Percentiles rank a stretch among this genome's conserved stretches.
Conservation (phyloP, 2,797 vertebrate species). For the Etheostoma perlongum region DNA sequence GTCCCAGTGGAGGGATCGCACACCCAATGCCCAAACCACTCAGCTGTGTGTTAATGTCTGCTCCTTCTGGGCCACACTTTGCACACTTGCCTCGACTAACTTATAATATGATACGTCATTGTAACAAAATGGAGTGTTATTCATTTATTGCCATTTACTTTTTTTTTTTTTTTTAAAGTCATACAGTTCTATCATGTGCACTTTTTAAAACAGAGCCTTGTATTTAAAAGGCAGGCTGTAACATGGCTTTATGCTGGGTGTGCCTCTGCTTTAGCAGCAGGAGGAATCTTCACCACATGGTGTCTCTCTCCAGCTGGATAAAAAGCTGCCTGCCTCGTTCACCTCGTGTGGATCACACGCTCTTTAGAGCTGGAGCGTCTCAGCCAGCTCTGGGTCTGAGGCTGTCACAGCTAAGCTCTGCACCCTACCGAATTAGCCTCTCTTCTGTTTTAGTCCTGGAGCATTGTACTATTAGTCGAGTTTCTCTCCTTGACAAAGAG, state of each 20-base stretch:
- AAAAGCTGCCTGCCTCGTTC: constrained; percentile 69
- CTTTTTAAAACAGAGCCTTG: constrained; percentile 4
- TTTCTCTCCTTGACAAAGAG: constrained; percentile 61
- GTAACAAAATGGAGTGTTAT: constrained; percentile 44
- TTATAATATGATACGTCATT: constrained; percentile 52
- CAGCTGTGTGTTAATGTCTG: constrained; percentile 72
- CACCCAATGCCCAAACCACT: constrained; percentile 68
- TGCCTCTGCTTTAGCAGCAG: constrained; percentile 69
- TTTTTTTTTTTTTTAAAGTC: background rate
- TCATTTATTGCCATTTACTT: constrained; percentile 20
- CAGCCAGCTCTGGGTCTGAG: constrained; percentile 62
- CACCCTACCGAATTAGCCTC: constrained; percentile 67
- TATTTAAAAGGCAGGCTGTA: constrained; percentile 25
- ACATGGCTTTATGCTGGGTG: constrained; percentile 39
- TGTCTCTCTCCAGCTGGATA: constrained; percentile 89
- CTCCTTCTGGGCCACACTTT: constrained; percentile 63
- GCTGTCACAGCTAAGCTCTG: constrained; percentile 63
- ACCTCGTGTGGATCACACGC: constrained; percentile 66
- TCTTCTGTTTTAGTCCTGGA: constrained; percentile 59
- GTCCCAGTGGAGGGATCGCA: constrained; percentile 71
- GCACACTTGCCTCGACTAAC: constrained; percentile 58
- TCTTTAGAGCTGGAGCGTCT: constrained; percentile 55
- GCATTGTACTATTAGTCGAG: constrained; percentile 50
- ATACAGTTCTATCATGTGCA: background rate
- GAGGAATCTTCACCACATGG: constrained; percentile 87